These are phyloP conservation scores for Dryobates pubescens DNA, from an alignment of 2,797 vertebrate genomes.

Conservation along the genomic window DNA sequence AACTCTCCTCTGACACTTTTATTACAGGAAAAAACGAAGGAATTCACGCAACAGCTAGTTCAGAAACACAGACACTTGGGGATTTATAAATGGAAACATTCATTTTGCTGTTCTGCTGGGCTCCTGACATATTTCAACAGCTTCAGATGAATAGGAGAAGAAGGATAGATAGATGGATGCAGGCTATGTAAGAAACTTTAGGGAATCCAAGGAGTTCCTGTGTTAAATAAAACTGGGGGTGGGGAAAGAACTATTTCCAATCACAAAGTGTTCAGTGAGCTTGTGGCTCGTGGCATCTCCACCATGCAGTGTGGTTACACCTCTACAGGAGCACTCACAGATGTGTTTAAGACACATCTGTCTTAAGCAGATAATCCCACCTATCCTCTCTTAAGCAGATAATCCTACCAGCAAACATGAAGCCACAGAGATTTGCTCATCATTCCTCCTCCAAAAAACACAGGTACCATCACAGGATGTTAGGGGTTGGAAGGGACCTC, in stretches of 20 bases:
- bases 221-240: neutral
- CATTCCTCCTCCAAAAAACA: neutral
- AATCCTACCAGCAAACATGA: neutral
- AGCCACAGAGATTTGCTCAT: neutral
- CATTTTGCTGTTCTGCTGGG: neutral
- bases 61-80: neutral
- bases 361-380: neutral
- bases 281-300: neutral
- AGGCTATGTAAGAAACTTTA: neutral
- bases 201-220: neutral
- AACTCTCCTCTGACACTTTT: conserved; percentile 11
- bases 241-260: neutral
- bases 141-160: neutral
- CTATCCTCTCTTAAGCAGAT: neutral
- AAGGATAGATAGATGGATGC: neutral
- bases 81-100: conserved; percentile 34
- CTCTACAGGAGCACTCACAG: neutral
- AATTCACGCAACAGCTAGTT: neutral
- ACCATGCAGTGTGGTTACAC: neutral
- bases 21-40: conserved; percentile 5
- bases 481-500: too few relatives aligned
- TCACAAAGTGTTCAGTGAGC: neutral
- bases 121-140: neutral
- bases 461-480: too few relatives aligned
- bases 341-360: neutral